Evolutionary conservation across 2,888 invertebrate species (phyloP), one percentile per base, ranked within the genome.

Genomic region (Temnothorax unifasciatus): DNA sequence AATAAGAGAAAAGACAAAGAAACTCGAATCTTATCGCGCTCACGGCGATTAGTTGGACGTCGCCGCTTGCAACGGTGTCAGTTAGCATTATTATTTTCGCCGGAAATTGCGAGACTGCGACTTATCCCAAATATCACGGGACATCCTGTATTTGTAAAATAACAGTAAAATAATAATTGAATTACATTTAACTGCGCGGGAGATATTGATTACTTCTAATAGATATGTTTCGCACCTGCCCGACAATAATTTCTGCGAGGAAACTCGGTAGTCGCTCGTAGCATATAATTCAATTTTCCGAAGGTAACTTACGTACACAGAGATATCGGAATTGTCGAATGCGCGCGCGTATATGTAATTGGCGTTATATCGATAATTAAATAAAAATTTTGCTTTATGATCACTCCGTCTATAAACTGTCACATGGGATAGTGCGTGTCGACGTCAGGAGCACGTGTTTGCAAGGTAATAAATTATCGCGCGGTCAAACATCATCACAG

Each of bases 381-480:
- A 59, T 71, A 47, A 59, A 61, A 74, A 81, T 57, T 38, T 59
- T 8, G 21, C 57, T 25, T 13, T 21, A 29, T 41, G n/a, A 44
- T 29, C 29, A 6, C 29, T 57, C n/a, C 5, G 8, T 15, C 59
- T 81, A 59, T 38, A 59, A 73, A 57, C 34, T n/a, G 41, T 54
- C 29, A 47, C 25, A 13, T 3, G 3, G 18, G 18, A 59, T 59
- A 21, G 11, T 15, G 8, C 52, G n/a, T 13, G 59, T 41, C 13
- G 34, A 73, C 2, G 57, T 77, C 44, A 73, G 4, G 29, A 54
- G 21, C 34, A 47, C 52, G n/a, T 34, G 44, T 29, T 54, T 54
- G 73, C 8, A 15, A 34, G 47, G 2, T 47, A 79, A 73, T 74
- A 59, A 74, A 81, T 81, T 74, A 81, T 25, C 38, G 18, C 15